Conservation (phyloP, 1,140 invertebrate genomes). For the Mactra quadrangularis region DNA sequence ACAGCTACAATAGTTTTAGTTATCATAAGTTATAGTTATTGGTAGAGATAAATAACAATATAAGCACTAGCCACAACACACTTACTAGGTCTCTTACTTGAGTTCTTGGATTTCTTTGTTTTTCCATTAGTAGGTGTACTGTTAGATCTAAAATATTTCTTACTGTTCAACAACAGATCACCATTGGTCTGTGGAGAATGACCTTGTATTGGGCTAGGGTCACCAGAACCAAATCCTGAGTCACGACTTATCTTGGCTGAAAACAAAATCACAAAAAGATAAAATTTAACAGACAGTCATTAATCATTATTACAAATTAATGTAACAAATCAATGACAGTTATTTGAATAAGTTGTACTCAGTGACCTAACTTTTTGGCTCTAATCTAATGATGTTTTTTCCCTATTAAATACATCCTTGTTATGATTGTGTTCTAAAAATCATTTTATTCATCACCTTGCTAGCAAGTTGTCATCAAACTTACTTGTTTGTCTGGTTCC, state of each 20-base stretch:
- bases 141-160: constrained; percentile 64
- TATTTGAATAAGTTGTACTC: no score
- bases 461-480: no score
- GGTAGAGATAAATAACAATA: no score
- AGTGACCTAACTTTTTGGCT: no score
- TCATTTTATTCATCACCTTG: no score
- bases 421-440: no score
- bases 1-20: no score
- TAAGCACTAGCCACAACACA: constrained; percentile 5
- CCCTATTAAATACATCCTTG: no score
- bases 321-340: neutral
- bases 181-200: constrained; percentile 51
- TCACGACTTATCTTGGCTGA: constrained; percentile 79
- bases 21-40: no score
- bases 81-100: constrained; percentile 66
- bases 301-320: neutral
- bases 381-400: no score
- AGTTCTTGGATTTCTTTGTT: constrained; percentile 67
- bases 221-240: constrained; percentile 81
- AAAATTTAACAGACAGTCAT: neutral
- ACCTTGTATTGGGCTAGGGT: constrained; percentile 78
- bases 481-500: no score
- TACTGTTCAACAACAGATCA: constrained; percentile 60
- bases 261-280: constrained; percentile 22
- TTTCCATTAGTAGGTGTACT: constrained; percentile 60